These are phyloP conservation scores for Platycercus adscitus DNA, from an alignment of 2,113 vertebrate genomes.

Conservation along the genomic window DNA sequence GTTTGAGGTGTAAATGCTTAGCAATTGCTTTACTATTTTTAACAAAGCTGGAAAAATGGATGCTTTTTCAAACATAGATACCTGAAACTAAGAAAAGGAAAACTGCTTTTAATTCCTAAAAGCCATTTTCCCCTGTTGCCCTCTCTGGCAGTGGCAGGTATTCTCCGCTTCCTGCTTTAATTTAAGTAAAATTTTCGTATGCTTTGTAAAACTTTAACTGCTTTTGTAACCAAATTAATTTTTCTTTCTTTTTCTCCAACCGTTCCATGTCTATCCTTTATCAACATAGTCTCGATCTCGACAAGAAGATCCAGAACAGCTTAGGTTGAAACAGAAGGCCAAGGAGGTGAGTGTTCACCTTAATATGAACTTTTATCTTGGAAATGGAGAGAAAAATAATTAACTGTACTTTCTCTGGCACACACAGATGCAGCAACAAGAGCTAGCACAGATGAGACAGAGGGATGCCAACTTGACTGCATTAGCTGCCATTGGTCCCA, in stretches of 20 bases:
- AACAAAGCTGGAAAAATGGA: background rate
- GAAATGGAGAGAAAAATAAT: background rate
- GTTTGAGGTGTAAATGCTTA: background rate
- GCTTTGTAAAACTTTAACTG: background rate
- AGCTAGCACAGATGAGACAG: conserved; percentile 91
- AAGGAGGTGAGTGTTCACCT: conserved; percentile 83
- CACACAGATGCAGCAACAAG: conserved; percentile 91
- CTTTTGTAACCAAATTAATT: background rate
- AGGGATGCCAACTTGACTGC: conserved; percentile 93
- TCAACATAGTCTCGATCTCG: conserved; percentile 86
- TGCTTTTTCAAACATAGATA: background rate
- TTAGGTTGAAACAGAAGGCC: conserved; percentile 91
- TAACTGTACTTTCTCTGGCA: background rate
- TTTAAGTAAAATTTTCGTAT: background rate
- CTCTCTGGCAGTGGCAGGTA: background rate
- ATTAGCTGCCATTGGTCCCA: conserved; percentile 88
- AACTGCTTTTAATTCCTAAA: background rate
- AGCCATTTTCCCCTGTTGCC: background rate
- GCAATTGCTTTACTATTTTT: background rate
- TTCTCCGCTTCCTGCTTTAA: background rate
- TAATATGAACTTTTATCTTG: background rate
- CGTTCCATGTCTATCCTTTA: background rate
- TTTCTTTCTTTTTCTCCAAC: background rate
- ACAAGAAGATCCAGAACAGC: conserved; percentile 93
- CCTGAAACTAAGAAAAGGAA: background rate